Percentiles rank a stretch among this genome's conserved stretches.
Evolutionary conservation across 2,113 vertebrate species (phyloP).

Genomic region (Psettodes erumei): DNA sequence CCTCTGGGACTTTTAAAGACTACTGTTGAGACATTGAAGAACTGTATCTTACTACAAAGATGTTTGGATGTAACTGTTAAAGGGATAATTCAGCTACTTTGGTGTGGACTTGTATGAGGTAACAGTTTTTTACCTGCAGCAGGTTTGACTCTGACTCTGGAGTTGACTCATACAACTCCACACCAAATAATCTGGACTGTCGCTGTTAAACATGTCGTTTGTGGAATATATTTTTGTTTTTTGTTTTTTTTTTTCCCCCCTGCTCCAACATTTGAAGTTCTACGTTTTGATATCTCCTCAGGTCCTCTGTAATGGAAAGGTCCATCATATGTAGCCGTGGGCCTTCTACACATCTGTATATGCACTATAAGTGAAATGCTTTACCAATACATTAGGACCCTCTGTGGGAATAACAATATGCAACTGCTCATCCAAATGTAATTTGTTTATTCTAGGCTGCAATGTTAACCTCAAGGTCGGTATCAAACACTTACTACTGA

Average conservation of each 20-base stretch:
- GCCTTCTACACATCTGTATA: slow-evolving; percentile 54
- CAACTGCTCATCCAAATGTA: slow-evolving; percentile 55
- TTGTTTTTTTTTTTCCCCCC: slow-evolving; percentile 4
- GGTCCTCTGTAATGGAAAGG: slow-evolving; percentile 57
- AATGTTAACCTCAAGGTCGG: slow-evolving; percentile 26
- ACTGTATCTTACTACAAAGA: slow-evolving; percentile 13
- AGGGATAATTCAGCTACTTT: no score
- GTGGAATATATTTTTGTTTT: not conserved
- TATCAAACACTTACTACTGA: slow-evolving; percentile 53
- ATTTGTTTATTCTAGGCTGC: slow-evolving; percentile 48
- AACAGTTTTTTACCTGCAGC: no score
- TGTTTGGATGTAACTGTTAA: slow-evolving; percentile 25
- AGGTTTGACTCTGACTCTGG: no score
- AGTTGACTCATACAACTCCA: no score
- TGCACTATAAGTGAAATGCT: slow-evolving; percentile 70
- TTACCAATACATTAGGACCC: slow-evolving; percentile 52
- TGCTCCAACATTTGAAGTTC: slow-evolving; percentile 19
- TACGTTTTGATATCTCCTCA: slow-evolving; percentile 62
- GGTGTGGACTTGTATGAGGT: no score
- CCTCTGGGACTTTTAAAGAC: slow-evolving; percentile 18
- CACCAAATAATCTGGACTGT: no score
- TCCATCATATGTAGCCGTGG: slow-evolving; percentile 46
- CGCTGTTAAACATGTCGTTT: not conserved
- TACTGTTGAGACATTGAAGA: slow-evolving; percentile 6
- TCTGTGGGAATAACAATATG: slow-evolving; percentile 58